Percentiles rank a stretch among this genome's conserved stretches.
phyloP scores from a whole-genome alignment of 2,888 invertebrate genomes.

The Notodonta dromedarius region DNA sequence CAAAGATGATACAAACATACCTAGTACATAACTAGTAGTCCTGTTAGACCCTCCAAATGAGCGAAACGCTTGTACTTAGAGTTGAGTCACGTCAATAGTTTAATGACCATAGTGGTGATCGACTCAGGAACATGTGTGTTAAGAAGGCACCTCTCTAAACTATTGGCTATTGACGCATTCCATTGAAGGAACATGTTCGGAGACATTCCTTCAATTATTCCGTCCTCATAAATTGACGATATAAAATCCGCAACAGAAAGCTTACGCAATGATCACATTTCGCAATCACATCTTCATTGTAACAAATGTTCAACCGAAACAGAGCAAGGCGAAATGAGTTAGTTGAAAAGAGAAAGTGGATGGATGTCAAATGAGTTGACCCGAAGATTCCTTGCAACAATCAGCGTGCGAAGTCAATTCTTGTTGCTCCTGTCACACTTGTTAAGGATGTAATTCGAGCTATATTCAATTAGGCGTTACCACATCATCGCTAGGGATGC shows the following conservation, averaged over 20 bases:
- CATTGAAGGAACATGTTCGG: neutral
- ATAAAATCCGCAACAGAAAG: slow-evolving; percentile 42
- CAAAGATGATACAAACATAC: too few species aligned
- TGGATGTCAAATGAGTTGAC: slow-evolving; percentile 73
- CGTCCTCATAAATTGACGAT: slow-evolving; percentile 25
- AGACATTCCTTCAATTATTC: neutral
- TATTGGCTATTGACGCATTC: too few species aligned
- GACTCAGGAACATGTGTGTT: too few species aligned
- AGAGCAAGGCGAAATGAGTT: slow-evolving; percentile 38
- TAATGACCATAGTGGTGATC: too few species aligned
- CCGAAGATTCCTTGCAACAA: slow-evolving; percentile 72
- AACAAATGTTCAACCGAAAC: slow-evolving; percentile 34
- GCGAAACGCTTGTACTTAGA: too few species aligned
- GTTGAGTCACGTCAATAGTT: too few species aligned
- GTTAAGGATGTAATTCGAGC: slow-evolving; percentile 71
- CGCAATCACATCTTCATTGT: slow-evolving; percentile 51
- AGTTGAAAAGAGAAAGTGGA: slow-evolving; percentile 48
- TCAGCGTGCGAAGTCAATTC: slow-evolving; percentile 78
- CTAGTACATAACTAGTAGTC: too few species aligned
- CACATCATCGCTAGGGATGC: slow-evolving; percentile 60
- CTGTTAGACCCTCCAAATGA: too few species aligned
- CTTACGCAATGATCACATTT: slow-evolving; percentile 47
- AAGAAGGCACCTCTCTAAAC: too few species aligned
- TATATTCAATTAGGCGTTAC: slow-evolving; percentile 65
- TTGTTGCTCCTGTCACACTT: slow-evolving; percentile 66